A percentile compares a stretch with the other conserved stretches of the same genome.
These are phyloP conservation scores for Tarsius wallacei DNA, from an alignment of 2,797 vertebrate genomes.

Conservation along the genomic window DNA sequence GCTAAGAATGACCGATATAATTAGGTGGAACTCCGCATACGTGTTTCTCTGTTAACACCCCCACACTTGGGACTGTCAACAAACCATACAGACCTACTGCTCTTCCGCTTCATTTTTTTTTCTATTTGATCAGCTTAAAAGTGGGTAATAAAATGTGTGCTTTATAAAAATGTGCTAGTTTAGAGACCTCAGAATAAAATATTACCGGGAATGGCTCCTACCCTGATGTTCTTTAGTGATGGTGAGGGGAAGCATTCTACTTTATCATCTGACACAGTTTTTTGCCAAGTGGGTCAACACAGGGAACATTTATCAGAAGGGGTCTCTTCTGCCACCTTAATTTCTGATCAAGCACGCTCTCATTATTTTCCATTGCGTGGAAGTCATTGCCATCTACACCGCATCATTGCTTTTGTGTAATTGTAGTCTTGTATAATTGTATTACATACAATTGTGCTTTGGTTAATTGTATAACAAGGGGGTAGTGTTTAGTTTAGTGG, in stretches of 20 bases:
- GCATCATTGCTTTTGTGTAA: constrained; percentile 80
- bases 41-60: constrained; percentile 2
- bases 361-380: constrained; percentile 76
- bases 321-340: constrained; percentile 53
- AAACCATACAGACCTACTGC: background rate
- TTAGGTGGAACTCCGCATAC: background rate
- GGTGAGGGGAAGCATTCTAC: background rate
- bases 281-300: background rate
- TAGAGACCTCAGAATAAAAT: constrained; percentile 2
- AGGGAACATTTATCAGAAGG: constrained; percentile 48
- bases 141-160: constrained; percentile 47
- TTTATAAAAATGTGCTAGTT: constrained; percentile 47
- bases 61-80: background rate
- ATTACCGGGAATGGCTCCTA: background rate
- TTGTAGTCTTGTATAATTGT: constrained; percentile 77
- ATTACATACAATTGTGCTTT: constrained; percentile 75
- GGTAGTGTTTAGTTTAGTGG: constrained; percentile 67
- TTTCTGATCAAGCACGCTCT: constrained; percentile 65
- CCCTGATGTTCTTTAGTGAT: background rate
- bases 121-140: constrained; percentile 43
- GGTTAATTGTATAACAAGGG: constrained; percentile 76
- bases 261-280: background rate
- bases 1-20: background rate
- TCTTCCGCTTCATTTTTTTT: background rate
- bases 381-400: constrained; percentile 57